phyloP scores from a whole-genome alignment of 2,888 invertebrate species.

The Stenurella melanura region DNA sequence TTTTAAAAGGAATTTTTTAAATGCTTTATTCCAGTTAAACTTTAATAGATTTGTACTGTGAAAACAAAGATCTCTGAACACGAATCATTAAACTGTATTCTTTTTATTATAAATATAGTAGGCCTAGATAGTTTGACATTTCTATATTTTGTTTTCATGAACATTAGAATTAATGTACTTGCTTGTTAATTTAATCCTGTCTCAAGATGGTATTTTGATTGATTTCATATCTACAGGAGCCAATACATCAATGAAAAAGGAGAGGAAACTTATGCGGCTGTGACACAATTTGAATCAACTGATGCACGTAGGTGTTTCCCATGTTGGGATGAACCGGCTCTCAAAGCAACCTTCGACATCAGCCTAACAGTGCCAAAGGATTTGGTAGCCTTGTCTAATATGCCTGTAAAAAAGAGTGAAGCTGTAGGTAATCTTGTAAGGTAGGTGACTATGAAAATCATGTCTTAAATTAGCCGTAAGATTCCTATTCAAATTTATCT shows the following conservation, averaged over 20 bases:
- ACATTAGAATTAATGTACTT: too few species aligned
- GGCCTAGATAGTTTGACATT: too few species aligned
- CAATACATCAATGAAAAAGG: slow-evolving; percentile 86
- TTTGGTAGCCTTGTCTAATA: slow-evolving; percentile 93
- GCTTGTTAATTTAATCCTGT: too few species aligned
- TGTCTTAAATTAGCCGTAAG: background rate
- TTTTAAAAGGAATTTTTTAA: too few species aligned
- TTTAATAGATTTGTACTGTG: too few species aligned
- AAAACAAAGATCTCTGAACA: too few species aligned
- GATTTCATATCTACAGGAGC: slow-evolving; percentile 76
- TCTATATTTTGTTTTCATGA: too few species aligned
- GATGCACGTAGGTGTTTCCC: slow-evolving; percentile 95
- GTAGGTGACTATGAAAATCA: slow-evolving; percentile 43
- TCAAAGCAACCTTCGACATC: slow-evolving; percentile 96
- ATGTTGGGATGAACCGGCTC: slow-evolving; percentile 98
- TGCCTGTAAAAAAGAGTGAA: slow-evolving; percentile 78
- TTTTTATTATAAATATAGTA: too few species aligned
- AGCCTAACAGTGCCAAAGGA: slow-evolving; percentile 85
- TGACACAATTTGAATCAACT: slow-evolving; percentile 94
- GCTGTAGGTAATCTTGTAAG: slow-evolving; percentile 56
- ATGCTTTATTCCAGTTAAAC: too few species aligned
- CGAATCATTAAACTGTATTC: too few species aligned
- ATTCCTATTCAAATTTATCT: too few species aligned
- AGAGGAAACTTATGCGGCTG: slow-evolving; percentile 88
- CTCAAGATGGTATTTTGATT: background rate